A percentile compares a stretch with the other conserved stretches of the same genome.
Evolutionary conservation across 2,888 invertebrate genomes (phyloP).

Genomic region (Monoplex corrugatus): DNA sequence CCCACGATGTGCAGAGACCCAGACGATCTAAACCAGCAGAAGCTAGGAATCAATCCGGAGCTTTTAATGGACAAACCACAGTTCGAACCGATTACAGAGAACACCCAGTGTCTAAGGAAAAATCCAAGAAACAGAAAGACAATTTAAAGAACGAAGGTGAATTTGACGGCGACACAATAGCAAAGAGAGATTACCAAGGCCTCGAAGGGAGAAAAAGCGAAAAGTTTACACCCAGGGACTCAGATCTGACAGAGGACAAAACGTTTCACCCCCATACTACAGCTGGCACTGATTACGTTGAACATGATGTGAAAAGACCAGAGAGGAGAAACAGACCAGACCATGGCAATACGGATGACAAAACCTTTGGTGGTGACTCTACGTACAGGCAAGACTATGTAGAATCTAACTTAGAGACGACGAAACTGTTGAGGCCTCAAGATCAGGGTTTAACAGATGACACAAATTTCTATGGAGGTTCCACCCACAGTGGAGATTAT

Average conservation of each 20-base stretch:
- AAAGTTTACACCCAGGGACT: constrained; percentile 40
- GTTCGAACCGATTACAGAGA: not conserved
- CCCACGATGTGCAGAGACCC: not conserved
- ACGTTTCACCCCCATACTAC: not conserved
- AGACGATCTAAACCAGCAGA: not conserved
- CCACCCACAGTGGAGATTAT: not conserved
- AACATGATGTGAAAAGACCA: not conserved
- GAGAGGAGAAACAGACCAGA: not conserved
- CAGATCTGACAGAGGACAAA: not conserved
- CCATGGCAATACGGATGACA: not conserved
- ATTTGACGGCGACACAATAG: constrained; percentile 72
- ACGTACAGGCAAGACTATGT: not conserved
- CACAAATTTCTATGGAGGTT: not conserved
- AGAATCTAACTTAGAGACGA: not conserved
- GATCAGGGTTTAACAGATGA: constrained; percentile 18
- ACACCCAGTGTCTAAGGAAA: not conserved
- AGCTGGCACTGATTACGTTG: not conserved
- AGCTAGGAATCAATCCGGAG: too few species aligned
- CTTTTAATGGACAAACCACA: not conserved
- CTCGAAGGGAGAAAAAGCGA: constrained; percentile 59
- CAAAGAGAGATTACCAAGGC: constrained; percentile 66
- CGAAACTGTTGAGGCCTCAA: not conserved
- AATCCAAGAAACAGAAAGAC: not conserved
- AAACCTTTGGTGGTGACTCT: not conserved
- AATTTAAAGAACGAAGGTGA: constrained; percentile 55